phyloP scores from a whole-genome alignment of 2,888 invertebrate species.

The Loripinus fragilis region DNA sequence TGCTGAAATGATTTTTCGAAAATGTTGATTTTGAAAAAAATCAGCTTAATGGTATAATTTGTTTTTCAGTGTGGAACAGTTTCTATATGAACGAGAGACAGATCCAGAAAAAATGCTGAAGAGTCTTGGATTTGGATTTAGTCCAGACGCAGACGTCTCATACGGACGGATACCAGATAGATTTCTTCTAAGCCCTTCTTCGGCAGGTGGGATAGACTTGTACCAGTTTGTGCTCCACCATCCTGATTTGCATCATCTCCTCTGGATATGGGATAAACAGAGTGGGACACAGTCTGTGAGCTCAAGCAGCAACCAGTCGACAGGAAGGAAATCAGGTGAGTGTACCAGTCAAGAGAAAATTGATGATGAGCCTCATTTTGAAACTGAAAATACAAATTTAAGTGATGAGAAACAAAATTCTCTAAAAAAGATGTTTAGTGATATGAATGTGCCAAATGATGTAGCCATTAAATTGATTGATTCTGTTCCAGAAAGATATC shows the following conservation, averaged over 20 bases:
- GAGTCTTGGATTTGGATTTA: conserved; percentile 85
- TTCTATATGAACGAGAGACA: conserved; percentile 92
- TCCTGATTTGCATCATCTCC: conserved; percentile 67
- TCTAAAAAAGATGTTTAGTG: background rate
- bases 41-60: too few species aligned
- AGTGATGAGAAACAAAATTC: background rate
- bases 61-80: conserved; percentile 80
- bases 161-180: conserved; percentile 89
- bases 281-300: background rate
- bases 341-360: conserved; percentile 20
- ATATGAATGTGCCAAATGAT: background rate
- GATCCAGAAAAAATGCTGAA: conserved; percentile 95
- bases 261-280: conserved; percentile 36
- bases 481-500: conserved; percentile 46
- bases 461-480: background rate
- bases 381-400: background rate
- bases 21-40: too few species aligned
- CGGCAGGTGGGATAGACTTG: conserved; percentile 90
- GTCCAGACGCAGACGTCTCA: conserved; percentile 63
- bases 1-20: too few species aligned
- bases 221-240: conserved; percentile 87
- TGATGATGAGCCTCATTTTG: background rate
- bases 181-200: conserved; percentile 91
- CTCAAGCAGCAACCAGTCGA: background rate
- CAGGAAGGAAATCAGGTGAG: conserved; percentile 40